Base-by-base conservation (phyloP, 1,140 invertebrate genomes). In the Drosophila varians region DNA sequence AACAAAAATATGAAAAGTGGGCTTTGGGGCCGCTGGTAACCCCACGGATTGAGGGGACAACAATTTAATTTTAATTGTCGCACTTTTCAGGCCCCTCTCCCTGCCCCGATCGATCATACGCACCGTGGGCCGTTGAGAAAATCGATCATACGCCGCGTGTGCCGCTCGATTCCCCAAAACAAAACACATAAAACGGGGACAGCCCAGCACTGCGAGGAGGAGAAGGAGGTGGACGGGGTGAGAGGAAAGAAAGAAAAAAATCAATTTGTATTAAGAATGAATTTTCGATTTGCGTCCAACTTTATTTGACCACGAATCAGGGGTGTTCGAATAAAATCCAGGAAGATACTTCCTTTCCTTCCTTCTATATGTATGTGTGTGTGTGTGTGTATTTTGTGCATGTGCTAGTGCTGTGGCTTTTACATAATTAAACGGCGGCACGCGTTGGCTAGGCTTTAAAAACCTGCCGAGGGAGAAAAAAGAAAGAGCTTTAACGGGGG, bases 221-320 rank as follows among this genome's bases (percentile, higher is more conserved):
- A 54, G 42, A 42, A 43, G 43, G 26, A 34, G n/a, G 28, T 16
- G 12, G 75, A 54, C 36, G 46, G 43, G 46, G 43, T 3, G 34
- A n/a, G n/a, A 36, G 2, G n/a, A 14, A 14, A 2, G 7, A 38
- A 12, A 38, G 11, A 56, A 72, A 61, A 83, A 83, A 86, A 86
- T 87, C 80, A 86, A 86, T 86, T 80, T 86, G 80, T 87, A 80
- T 86, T 77, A 80, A 65, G 72, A 69, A 80, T 86, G 69, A 86
- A 86, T 77, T 84, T 84, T 86, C 79, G 80, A 84, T 84, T 79
- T 77, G 73, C 25, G 19, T 46, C 25, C 53, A 46, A 21, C 25
- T 36, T 25, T 68, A 49, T 69, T 71, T 66, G 60, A 66, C 52
- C 53, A 74, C 34, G 36, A 73, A 48, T 40, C 31, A 55, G 45